Evolutionary conservation across 2,113 vertebrate species (phyloP), one percentile per base, ranked within the genome.

Genomic region (Zingel zingel): DNA sequence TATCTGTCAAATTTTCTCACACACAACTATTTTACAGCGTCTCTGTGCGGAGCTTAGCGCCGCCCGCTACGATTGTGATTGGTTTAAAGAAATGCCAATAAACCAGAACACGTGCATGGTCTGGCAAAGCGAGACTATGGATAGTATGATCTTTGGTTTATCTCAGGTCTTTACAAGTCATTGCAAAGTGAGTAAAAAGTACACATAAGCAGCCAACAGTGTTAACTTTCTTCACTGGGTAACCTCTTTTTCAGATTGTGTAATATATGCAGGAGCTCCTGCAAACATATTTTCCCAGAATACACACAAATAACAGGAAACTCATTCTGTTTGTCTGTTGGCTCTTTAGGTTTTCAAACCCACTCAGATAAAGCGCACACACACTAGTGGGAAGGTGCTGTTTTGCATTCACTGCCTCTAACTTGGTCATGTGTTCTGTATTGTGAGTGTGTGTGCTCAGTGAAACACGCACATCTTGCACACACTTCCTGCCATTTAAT

Each of bases 401-500:
- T 54, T 79, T 64, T 79, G 11, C 30, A 61, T 70, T 54, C 58
- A 53, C 8, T 79, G 77, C 23, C 33, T 18, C 14, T 13, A 21
- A 51, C 51, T 50, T 59, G 16, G 43, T 74, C 27, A 15, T 48
- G n/a, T 50, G n/a, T 36, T 51, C 64, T 54, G 3, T 45, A 1
- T 45, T 51, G 30, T 27, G 30, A 59, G 7, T 54, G 71, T 59
- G 51, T 27, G 51, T 27, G 11, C 23, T 43, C n/a, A 57, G 47
- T 59, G 15, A 68, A 74, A 63, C 47, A 36, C 63, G 18, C 69
- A 30, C 0, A 39, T 39, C 2, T 39, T 39, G 39, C 9, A 16
- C 65, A 66, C 47, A 14, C 47, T 21, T 48, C 51, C 30, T 47
- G 59, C 58, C 75, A 66, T 56, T 76, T 51, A n/a, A 80, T 54